Conservation (phyloP, 2,797 vertebrate genomes). For the Loriculus beryllinus region DNA sequence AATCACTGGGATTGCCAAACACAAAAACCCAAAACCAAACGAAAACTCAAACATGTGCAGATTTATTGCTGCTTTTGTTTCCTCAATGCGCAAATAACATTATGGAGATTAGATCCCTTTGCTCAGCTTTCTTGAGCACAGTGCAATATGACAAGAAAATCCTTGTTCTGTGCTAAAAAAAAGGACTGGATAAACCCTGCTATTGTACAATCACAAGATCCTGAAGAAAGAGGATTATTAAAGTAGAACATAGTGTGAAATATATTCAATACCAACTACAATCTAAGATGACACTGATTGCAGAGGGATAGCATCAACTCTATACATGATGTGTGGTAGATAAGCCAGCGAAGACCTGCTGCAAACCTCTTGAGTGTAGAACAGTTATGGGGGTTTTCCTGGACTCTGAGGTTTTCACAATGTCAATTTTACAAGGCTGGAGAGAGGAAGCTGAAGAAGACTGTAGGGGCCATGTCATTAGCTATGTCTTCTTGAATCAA, state of each 20-base stretch:
- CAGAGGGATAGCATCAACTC: background rate
- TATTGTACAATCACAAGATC: conserved; percentile 46
- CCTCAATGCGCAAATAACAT: conserved; percentile 20
- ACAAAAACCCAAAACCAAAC: background rate
- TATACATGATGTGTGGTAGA: background rate
- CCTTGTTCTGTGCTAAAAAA: background rate
- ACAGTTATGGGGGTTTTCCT: background rate
- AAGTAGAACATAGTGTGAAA: conserved; percentile 46
- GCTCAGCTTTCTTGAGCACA: conserved; percentile 7
- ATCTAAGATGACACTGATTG: background rate
- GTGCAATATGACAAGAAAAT: conserved; percentile 59
- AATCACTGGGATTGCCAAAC: background rate
- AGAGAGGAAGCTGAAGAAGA: background rate
- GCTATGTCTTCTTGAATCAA: background rate
- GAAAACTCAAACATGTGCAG: background rate
- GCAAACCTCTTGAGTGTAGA: background rate
- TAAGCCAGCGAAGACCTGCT: background rate
- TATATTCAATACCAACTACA: conserved; percentile 9
- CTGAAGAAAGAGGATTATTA: conserved; percentile 65
- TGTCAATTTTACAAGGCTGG: background rate
- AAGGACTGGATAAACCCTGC: conserved; percentile 24
- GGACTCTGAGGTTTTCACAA: background rate
- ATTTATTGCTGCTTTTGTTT: conserved; percentile 56
- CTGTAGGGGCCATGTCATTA: background rate
- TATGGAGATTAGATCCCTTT: conserved; percentile 55